Percentiles rank a stretch among this genome's conserved stretches.
phyloP scores from a whole-genome alignment of 2,888 invertebrate genomes.

The Netelia virgata region DNA sequence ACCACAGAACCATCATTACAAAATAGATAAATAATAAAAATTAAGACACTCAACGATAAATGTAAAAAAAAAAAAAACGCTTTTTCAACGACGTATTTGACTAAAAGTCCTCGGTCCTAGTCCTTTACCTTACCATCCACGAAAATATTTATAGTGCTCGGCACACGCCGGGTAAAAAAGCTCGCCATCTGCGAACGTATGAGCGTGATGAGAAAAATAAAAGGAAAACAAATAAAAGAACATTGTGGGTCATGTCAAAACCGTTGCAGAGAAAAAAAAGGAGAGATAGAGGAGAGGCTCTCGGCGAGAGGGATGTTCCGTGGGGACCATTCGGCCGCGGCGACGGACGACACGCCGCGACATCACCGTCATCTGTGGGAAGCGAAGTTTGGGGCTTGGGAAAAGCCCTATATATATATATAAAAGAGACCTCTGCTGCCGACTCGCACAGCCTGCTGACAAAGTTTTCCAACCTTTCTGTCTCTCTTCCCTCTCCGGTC shows the following conservation, averaged over 20 bases:
- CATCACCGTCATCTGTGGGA: constrained; percentile 40
- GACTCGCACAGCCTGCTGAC: constrained; percentile 40
- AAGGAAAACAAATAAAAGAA: constrained; percentile 17
- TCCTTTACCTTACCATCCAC: background rate
- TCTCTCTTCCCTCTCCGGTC: constrained; percentile 22
- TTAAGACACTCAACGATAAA: too few relatives aligned
- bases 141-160: background rate
- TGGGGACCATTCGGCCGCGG: constrained; percentile 40
- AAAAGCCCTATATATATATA: constrained; percentile 23
- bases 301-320: constrained; percentile 43
- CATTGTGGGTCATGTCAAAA: constrained; percentile 19
- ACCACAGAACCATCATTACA: too few relatives aligned
- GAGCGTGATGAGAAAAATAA: constrained; percentile 4
- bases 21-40: too few relatives aligned
- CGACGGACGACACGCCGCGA: constrained; percentile 54
- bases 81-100: too few relatives aligned
- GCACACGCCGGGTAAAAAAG: constrained; percentile 9
- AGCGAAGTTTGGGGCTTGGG: constrained; percentile 29
- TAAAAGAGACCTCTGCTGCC: constrained; percentile 7
- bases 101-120: background rate
- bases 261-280: constrained; percentile 23
- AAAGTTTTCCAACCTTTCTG: constrained; percentile 53
- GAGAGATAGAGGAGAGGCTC: background rate
- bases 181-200: constrained; percentile 20
- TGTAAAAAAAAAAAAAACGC: too few relatives aligned